Base-by-base conservation (phyloP, 2,113 vertebrate genomes). In the Oncorhynchus kisutch region DNA sequence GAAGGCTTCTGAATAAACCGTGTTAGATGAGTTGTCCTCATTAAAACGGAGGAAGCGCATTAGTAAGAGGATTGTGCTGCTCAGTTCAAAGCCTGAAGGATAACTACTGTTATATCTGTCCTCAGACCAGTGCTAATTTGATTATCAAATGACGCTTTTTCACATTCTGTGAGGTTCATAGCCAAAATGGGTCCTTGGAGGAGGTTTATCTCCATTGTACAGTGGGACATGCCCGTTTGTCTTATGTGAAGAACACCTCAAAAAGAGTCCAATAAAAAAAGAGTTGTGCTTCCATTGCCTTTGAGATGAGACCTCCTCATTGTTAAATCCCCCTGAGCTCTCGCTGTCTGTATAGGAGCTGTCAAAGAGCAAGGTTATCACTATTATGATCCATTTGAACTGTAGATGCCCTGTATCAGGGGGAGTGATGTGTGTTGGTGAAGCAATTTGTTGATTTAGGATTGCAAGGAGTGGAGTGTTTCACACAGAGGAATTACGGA, bases 301-400 rank as follows among this genome's bases (percentile, higher is more conserved):
- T 62, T n/a, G 59, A 72, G 74, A 79, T 74, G 65, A 72, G 67
- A 76, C 45, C 22, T 16, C 29, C 78, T 48, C 12, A 67, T 49
- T 68, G 81, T 24, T 16, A 18, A 16, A 18, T 11, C 77, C 59
- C 6, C 59, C 16, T 62, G 2, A 22, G 59, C 7, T 62, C 71
- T 54, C 51, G 0, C 51, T 54, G 16, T 18, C 39, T 54, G 51
- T 54, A 54, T 54, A 54, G 5, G 16, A 54, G 12, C 14, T 12
- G 76, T 77, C 85, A 83, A 87, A 85, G 88, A 86, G 79, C 82
- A 65, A 71, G 73, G 24, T 72, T 74, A 73, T 60, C 18, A 4
- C n/a, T 62, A 71, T 27, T 62, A 54, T 0, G 62, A 48, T 72
- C 34, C 39, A 71, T 68, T 62, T 24, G 70, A 70, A 49, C 73